These are phyloP conservation scores for Drosophila incognita DNA, from an alignment of 2,888 invertebrate genomes.

Conservation along the genomic window DNA sequence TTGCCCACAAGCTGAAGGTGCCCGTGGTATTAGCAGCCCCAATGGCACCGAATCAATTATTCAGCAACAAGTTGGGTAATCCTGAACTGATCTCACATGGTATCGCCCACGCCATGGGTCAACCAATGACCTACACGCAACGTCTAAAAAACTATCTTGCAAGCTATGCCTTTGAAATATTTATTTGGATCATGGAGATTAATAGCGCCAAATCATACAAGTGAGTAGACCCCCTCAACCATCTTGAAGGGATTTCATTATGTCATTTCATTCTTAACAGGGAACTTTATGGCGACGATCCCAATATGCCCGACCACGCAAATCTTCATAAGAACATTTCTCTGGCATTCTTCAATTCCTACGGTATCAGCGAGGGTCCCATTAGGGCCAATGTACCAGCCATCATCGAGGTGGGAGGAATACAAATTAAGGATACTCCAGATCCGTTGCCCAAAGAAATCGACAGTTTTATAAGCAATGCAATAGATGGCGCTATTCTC, in stretches of 20 bases:
- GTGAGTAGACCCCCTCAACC: constrained; percentile 27
- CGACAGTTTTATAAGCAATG: constrained; percentile 76
- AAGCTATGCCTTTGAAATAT: constrained; percentile 1
- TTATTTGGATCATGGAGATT: constrained; percentile 16
- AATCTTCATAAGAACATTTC: constrained; percentile 79
- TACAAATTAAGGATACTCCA: constrained; percentile 81
- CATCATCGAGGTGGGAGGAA: constrained; percentile 82
- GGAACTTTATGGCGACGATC: constrained; percentile 60
- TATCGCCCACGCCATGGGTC: constrained; percentile 51
- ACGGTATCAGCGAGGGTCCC: constrained; percentile 77
- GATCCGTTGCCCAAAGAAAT: constrained; percentile 81
- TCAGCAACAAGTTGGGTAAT: constrained; percentile 70
- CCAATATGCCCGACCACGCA: constrained; percentile 61
- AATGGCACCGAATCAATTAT: constrained; percentile 51
- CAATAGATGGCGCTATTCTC: constrained; percentile 85
- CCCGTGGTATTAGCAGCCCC: constrained; percentile 69
- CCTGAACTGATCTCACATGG: constrained; percentile 69
- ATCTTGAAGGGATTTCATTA: neutral
- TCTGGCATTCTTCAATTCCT: constrained; percentile 73
- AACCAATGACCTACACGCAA: constrained; percentile 50
- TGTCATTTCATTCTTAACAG: constrained; percentile 6
- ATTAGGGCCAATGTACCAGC: constrained; percentile 81
- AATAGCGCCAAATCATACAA: constrained; percentile 34
- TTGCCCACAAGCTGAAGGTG: constrained; percentile 78
- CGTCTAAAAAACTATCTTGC: constrained; percentile 56